These are phyloP conservation scores for Acleris literana DNA, from an alignment of 2,888 invertebrate genomes.

Conservation along the genomic window DNA sequence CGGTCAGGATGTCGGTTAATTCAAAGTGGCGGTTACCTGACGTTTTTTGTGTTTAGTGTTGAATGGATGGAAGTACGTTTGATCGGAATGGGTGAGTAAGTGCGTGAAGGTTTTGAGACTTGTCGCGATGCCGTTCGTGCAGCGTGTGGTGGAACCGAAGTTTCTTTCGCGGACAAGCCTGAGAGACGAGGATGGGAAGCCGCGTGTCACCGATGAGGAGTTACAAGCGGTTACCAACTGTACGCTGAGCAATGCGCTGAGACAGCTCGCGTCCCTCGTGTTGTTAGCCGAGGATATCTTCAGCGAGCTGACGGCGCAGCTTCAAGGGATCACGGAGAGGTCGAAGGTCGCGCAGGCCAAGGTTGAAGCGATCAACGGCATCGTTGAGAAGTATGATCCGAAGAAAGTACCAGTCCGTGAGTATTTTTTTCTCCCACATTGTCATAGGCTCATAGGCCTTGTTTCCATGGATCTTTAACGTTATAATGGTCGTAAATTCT, in stretches of 20 bases:
- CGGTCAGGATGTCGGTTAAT: slow-evolving; percentile 82
- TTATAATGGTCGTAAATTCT: too few relatives aligned
- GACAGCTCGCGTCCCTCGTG: slow-evolving; percentile 93
- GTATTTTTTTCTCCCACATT: slow-evolving; percentile 72
- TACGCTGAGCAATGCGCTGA: slow-evolving; percentile 91
- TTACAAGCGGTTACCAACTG: slow-evolving; percentile 94
- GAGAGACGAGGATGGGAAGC: slow-evolving; percentile 83
- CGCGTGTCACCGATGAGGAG: slow-evolving; percentile 87
- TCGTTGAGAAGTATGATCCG: slow-evolving; percentile 90
- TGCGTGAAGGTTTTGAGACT: slow-evolving; percentile 61
- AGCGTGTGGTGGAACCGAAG: slow-evolving; percentile 92
- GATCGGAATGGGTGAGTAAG: slow-evolving; percentile 79
- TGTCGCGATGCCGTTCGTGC: slow-evolving; percentile 92
- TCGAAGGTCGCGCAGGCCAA: slow-evolving; percentile 88
- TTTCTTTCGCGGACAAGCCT: slow-evolving; percentile 88
- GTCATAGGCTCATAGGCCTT: not conserved
- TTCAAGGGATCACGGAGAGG: slow-evolving; percentile 89
- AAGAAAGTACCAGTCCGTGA: slow-evolving; percentile 97
- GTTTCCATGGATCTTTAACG: not conserved
- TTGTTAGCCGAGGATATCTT: slow-evolving; percentile 94
- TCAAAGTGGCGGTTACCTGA: slow-evolving; percentile 84
- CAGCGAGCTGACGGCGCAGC: slow-evolving; percentile 89
- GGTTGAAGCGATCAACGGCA: slow-evolving; percentile 87
- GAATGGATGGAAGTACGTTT: slow-evolving; percentile 79
- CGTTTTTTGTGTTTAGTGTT: slow-evolving; percentile 82